phyloP scores from a whole-genome alignment of 2,113 vertebrate genomes.

The Chunga burmeisteri region DNA sequence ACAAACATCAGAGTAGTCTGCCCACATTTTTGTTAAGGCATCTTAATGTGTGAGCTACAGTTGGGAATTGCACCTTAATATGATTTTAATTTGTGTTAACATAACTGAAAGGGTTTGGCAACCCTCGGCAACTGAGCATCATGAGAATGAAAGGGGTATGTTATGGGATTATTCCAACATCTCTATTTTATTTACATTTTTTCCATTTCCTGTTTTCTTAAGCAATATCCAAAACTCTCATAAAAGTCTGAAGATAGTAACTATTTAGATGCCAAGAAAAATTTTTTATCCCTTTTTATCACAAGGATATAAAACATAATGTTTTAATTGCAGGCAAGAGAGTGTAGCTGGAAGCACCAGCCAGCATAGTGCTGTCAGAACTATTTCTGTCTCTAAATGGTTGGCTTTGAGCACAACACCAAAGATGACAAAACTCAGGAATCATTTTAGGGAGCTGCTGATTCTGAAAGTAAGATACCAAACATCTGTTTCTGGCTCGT shows the following conservation, averaged over 20 bases:
- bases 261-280: not conserved
- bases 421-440: constrained; percentile 22
- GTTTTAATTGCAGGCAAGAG: constrained; percentile 30
- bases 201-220: not conserved
- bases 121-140: not conserved
- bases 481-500: constrained; percentile 5
- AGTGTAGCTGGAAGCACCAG: not conserved
- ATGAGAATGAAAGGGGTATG: not conserved
- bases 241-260: not conserved
- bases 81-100: constrained; percentile 3
- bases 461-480: constrained; percentile 11
- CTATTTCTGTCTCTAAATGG: not conserved
- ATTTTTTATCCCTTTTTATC: not conserved
- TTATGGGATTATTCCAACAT: not conserved
- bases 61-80: constrained; percentile 1
- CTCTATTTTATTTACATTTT: not conserved
- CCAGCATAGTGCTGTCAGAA: not conserved
- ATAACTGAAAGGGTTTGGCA: not conserved
- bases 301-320: not conserved
- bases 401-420: constrained; percentile 26
- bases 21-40: not conserved
- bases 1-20: not conserved
- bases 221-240: not conserved
- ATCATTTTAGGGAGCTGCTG: not conserved
- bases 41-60: not conserved